Evolutionary conservation across 2,888 invertebrate species (phyloP).

Genomic region (Lymantria dispar): DNA sequence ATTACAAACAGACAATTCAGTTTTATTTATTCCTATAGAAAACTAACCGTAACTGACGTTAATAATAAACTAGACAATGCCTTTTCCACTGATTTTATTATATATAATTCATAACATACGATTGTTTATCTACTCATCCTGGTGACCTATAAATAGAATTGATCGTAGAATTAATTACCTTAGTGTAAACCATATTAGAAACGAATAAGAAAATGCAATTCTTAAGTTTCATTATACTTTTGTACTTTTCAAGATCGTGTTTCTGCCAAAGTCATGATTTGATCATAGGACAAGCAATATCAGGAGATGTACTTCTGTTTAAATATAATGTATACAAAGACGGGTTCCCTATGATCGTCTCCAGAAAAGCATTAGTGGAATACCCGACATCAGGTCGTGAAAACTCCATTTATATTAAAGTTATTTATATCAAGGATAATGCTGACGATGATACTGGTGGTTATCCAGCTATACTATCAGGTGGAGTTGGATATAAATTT

Average conservation of each 20-base stretch:
- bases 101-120: too few species aligned
- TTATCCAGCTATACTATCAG: background rate
- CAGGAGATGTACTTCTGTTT: background rate
- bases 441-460: background rate
- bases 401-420: background rate
- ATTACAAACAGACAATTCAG: too few species aligned
- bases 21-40: too few species aligned
- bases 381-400: background rate
- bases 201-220: background rate
- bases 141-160: background rate
- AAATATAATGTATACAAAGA: background rate
- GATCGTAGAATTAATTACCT: background rate
- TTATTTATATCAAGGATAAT: background rate
- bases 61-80: too few species aligned
- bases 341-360: background rate
- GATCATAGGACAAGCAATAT: constrained; percentile 4
- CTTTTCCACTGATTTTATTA: too few species aligned
- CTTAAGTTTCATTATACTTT: background rate
- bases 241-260: background rate
- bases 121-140: background rate
- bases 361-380: background rate
- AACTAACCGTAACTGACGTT: too few species aligned
- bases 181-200: background rate
- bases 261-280: background rate
- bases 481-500: background rate